Percentiles rank a stretch among this genome's conserved stretches.
phyloP scores from a whole-genome alignment of 2,113 vertebrate genomes.

The Mirounga angustirostris region DNA sequence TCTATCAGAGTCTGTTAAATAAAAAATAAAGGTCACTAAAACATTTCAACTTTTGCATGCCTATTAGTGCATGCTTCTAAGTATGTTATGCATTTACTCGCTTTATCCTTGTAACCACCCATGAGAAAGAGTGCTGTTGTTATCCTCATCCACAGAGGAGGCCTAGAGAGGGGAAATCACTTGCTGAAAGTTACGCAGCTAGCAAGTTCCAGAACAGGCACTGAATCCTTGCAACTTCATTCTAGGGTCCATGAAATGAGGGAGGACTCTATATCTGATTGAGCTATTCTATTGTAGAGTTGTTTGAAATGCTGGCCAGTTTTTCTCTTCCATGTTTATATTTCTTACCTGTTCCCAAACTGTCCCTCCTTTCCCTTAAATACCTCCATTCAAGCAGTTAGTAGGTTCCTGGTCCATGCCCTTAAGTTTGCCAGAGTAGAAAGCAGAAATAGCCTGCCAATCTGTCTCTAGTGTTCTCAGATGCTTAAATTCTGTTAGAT shows the following conservation, averaged over 20 bases:
- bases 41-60: not conserved
- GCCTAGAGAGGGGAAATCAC: not conserved
- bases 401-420: not conserved
- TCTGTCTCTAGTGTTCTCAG: not conserved
- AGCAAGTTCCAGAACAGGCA: not conserved
- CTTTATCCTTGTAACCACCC: not conserved
- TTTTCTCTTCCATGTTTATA: not conserved
- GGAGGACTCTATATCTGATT: not conserved
- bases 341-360: not conserved
- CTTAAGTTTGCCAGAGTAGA: not conserved
- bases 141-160: not conserved
- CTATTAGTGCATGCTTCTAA: not conserved
- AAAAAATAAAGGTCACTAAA: slow-evolving; percentile 5
- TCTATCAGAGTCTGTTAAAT: not conserved
- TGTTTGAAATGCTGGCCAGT: not conserved
- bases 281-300: not conserved
- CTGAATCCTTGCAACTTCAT: not conserved
- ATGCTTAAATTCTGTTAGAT: not conserved
- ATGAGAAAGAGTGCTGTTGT: not conserved
- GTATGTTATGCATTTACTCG: not conserved
- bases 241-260: not conserved
- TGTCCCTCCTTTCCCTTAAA: not conserved
- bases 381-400: not conserved
- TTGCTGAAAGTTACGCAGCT: not conserved
- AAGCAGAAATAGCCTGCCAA: not conserved